Evolutionary conservation across 1,140 invertebrate genomes (phyloP), one percentile per base, ranked within the genome.

Genomic region (Drosophila novamexicana): DNA sequence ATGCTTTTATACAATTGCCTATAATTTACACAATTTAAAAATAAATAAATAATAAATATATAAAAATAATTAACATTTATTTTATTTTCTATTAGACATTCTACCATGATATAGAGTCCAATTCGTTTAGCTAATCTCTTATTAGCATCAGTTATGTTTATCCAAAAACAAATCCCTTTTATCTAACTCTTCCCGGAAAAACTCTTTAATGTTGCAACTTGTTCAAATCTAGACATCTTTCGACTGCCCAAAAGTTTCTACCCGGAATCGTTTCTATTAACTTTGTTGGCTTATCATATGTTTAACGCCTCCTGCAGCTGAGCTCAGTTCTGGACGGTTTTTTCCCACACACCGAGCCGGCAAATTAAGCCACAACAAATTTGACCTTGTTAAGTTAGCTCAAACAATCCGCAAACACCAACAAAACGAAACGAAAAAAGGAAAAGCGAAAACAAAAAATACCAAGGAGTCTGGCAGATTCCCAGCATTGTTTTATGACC

Each of bases 371-470:
- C 72, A 71, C 63, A 79, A 89, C 69, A 77, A 84, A 74, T 70
- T 78, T 88, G 84, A 88, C 84, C 84, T 88, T 88, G 84, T 88
- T 89, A 78, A 70, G 67, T 68, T 79, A 56, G 53, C 67, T 63
- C 57, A 62, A 40, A 47, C 14, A 47, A 42, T 42, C 37, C 37
- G 12, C 16, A 58, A 45, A 47, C 32, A 65, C 39, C 64, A 52
- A 6, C 32, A 64, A 61, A 34, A 29, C 22, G 22, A 36, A 66
- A 29, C 47, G 53, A 37, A 29, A 72, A 64, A 47, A 18, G 18
- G 18, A 18, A 18, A 18, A 18, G 18, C n/a, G 1, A 34, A 29
- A 59, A 56, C 16, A 16, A 45, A n/a, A 36, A 39, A 14, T 12
- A 53, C 37, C 42, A 58, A 66, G 44, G 66, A 53, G 66, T 42